phyloP scores from a whole-genome alignment of 2,888 invertebrate species.

The Drosophila paracracens region DNA sequence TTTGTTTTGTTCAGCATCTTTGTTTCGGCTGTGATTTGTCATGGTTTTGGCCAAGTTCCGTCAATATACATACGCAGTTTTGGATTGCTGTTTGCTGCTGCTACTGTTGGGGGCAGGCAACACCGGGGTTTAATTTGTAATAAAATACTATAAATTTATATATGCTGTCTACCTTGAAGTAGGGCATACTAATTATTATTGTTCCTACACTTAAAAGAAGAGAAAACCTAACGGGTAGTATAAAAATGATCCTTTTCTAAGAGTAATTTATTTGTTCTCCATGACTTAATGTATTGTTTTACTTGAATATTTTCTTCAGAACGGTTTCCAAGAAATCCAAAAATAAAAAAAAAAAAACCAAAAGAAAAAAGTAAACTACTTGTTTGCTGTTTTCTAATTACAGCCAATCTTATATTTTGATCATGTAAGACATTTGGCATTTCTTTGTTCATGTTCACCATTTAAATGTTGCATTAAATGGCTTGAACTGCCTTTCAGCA shows the following conservation, averaged over 20 bases:
- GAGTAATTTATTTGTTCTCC: background rate
- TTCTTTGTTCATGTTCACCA: background rate
- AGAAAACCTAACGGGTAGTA: background rate
- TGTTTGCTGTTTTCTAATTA: background rate
- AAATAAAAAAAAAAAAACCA: background rate
- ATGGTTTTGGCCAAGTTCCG: conserved; percentile 35
- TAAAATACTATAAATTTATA: conserved; percentile 55
- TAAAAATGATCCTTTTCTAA: background rate
- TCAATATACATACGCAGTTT: background rate
- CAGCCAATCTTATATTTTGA: background rate
- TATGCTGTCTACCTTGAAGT: conserved; percentile 10
- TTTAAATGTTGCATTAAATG: background rate
- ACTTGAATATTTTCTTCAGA: background rate
- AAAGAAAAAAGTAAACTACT: background rate
- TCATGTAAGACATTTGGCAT: background rate
- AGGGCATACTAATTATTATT: background rate
- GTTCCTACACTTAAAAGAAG: background rate
- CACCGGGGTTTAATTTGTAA: conserved; percentile 49
- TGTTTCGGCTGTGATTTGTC: conserved; percentile 17
- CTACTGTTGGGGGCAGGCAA: conserved; percentile 7
- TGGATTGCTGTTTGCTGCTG: conserved; percentile 1
- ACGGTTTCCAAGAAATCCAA: background rate
- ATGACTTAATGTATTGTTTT: background rate
- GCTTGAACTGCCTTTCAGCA: background rate
- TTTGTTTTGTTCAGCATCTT: background rate